Evolutionary conservation across 2,797 vertebrate genomes (phyloP).

Genomic region (Botia kubotai): DNA sequence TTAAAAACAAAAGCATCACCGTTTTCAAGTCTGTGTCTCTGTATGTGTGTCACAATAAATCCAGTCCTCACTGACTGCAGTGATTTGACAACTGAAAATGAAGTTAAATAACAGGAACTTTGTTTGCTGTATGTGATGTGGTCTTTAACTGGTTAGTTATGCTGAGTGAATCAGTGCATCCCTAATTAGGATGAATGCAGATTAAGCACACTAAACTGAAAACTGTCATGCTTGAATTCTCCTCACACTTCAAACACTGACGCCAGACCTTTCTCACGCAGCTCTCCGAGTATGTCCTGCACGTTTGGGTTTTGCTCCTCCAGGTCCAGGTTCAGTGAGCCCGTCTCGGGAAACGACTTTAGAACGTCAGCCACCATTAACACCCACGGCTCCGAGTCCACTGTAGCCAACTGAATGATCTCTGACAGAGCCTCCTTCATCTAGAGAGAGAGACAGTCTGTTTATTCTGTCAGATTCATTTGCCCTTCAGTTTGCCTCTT

Average conservation of each 20-base stretch:
- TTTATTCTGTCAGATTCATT: neutral
- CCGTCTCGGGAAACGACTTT: slow-evolving; percentile 97
- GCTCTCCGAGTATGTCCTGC: slow-evolving; percentile 95
- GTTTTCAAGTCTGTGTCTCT: no score
- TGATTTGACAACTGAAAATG: no score
- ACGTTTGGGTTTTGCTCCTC: slow-evolving; percentile 99
- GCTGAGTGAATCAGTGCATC: no score
- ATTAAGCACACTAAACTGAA: no score
- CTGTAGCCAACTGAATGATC: slow-evolving; percentile 94
- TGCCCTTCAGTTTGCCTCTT: neutral
- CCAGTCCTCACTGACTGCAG: no score
- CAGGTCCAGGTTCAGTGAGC: slow-evolving; percentile 94
- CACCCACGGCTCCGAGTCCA: slow-evolving; percentile 98
- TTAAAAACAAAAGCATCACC: no score
- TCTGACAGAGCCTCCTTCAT: slow-evolving; percentile 97
- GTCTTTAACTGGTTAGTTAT: no score
- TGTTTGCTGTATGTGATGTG: no score
- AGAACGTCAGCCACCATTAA: slow-evolving; percentile 98
- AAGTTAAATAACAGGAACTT: no score
- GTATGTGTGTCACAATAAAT: no score
- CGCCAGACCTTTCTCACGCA: slow-evolving; percentile 91
- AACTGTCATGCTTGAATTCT: neutral
- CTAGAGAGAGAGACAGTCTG: slow-evolving; percentile 69
- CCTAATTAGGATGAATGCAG: no score
- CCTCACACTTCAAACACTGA: neutral